A percentile compares a stretch with the other conserved stretches of the same genome.
phyloP scores from a whole-genome alignment of 1,140 invertebrate species.

The Drosophila ironensis region DNA sequence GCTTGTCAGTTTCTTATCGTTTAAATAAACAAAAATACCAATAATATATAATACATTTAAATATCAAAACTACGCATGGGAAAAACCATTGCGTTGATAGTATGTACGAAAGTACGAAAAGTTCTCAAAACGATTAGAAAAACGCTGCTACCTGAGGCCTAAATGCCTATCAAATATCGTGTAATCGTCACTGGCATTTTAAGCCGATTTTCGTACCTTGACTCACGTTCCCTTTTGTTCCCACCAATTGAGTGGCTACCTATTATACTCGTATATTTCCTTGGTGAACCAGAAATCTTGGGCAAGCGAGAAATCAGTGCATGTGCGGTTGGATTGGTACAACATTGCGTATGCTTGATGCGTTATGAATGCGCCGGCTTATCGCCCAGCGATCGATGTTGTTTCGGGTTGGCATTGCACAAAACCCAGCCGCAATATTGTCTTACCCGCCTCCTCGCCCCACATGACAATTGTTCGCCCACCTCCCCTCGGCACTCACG shows the following conservation, averaged over 20 bases:
- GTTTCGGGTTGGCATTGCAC: conserved; percentile 31
- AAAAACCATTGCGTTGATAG: too few species aligned
- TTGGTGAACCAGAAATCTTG: conserved; percentile 5
- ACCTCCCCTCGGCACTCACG: not conserved
- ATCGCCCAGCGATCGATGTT: conserved; percentile 46
- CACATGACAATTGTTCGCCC: conserved; percentile 4
- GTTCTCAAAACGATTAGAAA: not conserved
- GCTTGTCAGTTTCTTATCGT: too few species aligned
- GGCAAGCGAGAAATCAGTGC: conserved; percentile 29
- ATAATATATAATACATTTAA: too few species aligned
- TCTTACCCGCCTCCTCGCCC: not conserved
- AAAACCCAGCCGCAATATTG: conserved; percentile 29
- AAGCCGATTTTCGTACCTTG: conserved; percentile 30
- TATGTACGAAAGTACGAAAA: too few species aligned
- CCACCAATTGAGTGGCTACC: conserved; percentile 1
- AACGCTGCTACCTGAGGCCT: not conserved
- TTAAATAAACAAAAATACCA: too few species aligned
- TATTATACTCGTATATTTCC: too few species aligned
- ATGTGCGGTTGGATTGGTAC: conserved; percentile 9
- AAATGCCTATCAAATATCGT: conserved; percentile 4
- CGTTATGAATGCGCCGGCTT: conserved; percentile 54
- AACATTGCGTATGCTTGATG: conserved; percentile 70
- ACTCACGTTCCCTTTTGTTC: conserved; percentile 11
- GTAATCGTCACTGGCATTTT: conserved; percentile 24
- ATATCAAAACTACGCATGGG: too few species aligned